Evolutionary conservation across 1,140 invertebrate genomes (phyloP), one percentile per base, ranked within the genome.

Genomic region (Cydia amplana): DNA sequence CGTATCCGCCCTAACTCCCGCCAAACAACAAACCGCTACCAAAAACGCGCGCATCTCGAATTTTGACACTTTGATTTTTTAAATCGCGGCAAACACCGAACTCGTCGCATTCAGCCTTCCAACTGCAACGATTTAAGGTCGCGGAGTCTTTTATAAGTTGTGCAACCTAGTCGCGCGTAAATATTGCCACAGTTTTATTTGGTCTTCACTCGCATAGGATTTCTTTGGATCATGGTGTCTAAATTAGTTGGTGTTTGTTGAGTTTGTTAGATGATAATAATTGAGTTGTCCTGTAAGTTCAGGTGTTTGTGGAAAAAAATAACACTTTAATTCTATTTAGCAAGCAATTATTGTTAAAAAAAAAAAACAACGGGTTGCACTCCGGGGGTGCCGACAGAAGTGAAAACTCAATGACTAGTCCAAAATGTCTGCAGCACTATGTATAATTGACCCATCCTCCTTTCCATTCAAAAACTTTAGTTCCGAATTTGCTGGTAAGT

Each of bases 81-180:
- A 14, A 25, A 28, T 73, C 20, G 36, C 23, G 20, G 9, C 43
- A 18, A 72, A 23, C 20, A 51, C 43, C 43, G 20, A 14, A 0
- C 43, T 20, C 14, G 10, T 43, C 36, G 72, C 49, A 32, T 51
- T 43, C 55, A 75, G 78, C 28, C 74, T 78, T 79, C 64, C 70
- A 73, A 80, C 75, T 83, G 81, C 72, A 73, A 28, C 55, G 23
- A 28, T 23, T 65, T 43, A 40, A 32, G 36, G 16, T 25, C 63
- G 73, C 40, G 73, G 23, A 67, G n/a, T 55, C 74, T 80, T 82
- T 76, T 83, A 83, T 79, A 74, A 51, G 60, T 83, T 80, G 78
- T 79, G 79, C 67, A 82, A 80, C 36, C 72, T 67, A 12, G 51
- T 49, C 28, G 40, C 20, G 14, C 23, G 25, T 73, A 7, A n/a